Percentiles rank a stretch among this genome's conserved stretches.
Evolutionary conservation across 2,888 invertebrate genomes (phyloP).

Genomic region (Vanessa cardui): DNA sequence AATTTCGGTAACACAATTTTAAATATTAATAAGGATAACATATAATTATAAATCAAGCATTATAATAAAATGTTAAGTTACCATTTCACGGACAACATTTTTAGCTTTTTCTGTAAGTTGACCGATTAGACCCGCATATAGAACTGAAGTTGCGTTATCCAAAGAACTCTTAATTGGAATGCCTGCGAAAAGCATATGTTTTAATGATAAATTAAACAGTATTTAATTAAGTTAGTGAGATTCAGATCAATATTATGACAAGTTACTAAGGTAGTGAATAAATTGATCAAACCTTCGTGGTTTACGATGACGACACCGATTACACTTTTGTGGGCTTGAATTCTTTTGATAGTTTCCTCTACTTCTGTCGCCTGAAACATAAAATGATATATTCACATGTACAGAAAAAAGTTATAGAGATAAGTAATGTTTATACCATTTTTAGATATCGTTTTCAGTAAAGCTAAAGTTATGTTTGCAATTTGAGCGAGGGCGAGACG

Average conservation of each 20-base stretch:
- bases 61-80: conserved; percentile 44
- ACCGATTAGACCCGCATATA: conserved; percentile 96
- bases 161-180: conserved; percentile 95
- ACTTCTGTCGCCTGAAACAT: conserved; percentile 89
- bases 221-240: background rate
- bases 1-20: too few relatives aligned
- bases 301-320: conserved; percentile 98
- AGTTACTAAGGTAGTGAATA: conserved; percentile 50
- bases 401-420: background rate
- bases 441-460: background rate
- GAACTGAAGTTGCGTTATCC: conserved; percentile 97
- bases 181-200: conserved; percentile 73
- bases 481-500: background rate
- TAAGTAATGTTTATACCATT: conserved; percentile 7
- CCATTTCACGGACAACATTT: conserved; percentile 95
- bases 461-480: background rate
- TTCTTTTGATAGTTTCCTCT: conserved; percentile 98
- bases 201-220: background rate
- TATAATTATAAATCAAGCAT: background rate
- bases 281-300: conserved; percentile 91
- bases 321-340: conserved; percentile 98
- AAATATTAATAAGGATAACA: too few relatives aligned
- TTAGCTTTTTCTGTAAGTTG: conserved; percentile 96
- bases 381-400: conserved; percentile 9
- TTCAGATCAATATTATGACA: conserved; percentile 5